Evolutionary conservation across 2,797 vertebrate genomes (phyloP), one percentile per base, ranked within the genome.

Genomic region (Petrocephalus sullivani): DNA sequence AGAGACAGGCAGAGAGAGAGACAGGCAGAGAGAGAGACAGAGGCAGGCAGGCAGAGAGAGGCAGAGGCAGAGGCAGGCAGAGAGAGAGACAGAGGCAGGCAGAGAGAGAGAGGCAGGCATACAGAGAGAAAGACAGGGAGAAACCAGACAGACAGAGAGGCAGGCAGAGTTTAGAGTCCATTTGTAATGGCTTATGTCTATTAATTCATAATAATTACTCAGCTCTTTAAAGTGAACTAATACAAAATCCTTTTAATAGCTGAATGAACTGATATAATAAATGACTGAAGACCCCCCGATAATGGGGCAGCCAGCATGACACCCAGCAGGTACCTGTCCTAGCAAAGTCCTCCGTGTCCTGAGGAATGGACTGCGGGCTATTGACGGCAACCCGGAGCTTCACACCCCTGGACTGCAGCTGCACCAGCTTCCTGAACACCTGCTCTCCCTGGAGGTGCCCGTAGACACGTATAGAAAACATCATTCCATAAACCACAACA

Each of bases 361-460:
- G 28, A 7, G 87, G 87, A 0, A 91, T 94, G 2, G 86, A 87
- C 91, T 96, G 95, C 2, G 96, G 96, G 16, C 90, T 88, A 1
- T 96, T 96, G 5, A 96, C 95, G 0, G 95, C 94, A 0, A 96
- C 89, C 83, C 92, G 93, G 16, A 96, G 93, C 41, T 91, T 90
- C 49, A 96, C 93, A 0, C 94, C 95, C 90, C 91, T 95, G 23
- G 94, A 91, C 86, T 93, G 85, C 16, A 97, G 94, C 12, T 89
- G 85, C 88, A 92, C 94, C 23, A 97, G 91, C 46, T 90, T 88
- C 28, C 95, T 89, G 53, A 97, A 95, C 3, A 96, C 92, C 58
- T 87, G 85, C 89, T 91, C 91, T 51, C 96, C 96, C 96, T 97
- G 90, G 0, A 88, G 33, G 53, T 19, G 54, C 16, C 0, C 46